Percentiles rank a stretch among this genome's conserved stretches.
Conservation (phyloP, 2,113 vertebrate genomes). For the Brachyistius frenatus region DNA sequence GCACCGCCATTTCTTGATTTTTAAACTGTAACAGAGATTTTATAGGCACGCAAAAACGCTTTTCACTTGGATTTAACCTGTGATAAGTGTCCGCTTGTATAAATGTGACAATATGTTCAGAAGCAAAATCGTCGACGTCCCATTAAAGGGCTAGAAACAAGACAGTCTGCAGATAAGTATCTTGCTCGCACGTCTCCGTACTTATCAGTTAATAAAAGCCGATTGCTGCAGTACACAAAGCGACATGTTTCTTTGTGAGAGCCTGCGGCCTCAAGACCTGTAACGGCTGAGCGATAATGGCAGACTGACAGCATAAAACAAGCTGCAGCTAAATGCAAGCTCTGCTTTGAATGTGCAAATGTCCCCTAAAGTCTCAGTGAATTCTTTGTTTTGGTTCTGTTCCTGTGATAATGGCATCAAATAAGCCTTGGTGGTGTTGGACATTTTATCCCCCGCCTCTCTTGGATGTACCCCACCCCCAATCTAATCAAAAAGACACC, state of each 20-base stretch:
- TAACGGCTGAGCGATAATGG: slow-evolving; percentile 69
- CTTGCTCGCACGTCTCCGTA: slow-evolving; percentile 46
- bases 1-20: slow-evolving; percentile 11
- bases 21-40: slow-evolving; percentile 22
- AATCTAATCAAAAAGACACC: slow-evolving; percentile 22
- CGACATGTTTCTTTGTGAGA: slow-evolving; percentile 53
- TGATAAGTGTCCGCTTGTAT: not conserved
- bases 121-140: slow-evolving; percentile 25
- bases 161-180: slow-evolving; percentile 47
- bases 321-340: slow-evolving; percentile 43
- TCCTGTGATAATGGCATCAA: slow-evolving; percentile 71
- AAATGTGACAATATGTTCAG: slow-evolving; percentile 17
- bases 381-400: slow-evolving; percentile 69
- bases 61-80: slow-evolving; percentile 16
- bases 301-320: slow-evolving; percentile 70
- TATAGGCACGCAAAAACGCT: slow-evolving; percentile 15
- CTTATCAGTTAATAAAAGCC: slow-evolving; percentile 65
- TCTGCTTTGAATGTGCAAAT: slow-evolving; percentile 50
- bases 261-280: slow-evolving; percentile 53
- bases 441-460: slow-evolving; percentile 50
- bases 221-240: slow-evolving; percentile 53
- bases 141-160: slow-evolving; percentile 42
- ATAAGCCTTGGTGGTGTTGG: slow-evolving; percentile 62
- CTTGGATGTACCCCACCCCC: slow-evolving; percentile 23
- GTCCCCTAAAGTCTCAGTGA: slow-evolving; percentile 58